Percentiles rank a stretch among this genome's conserved stretches.
Conservation (phyloP, 2,888 invertebrate genomes). For the Glaucopsyche alexis region DNA sequence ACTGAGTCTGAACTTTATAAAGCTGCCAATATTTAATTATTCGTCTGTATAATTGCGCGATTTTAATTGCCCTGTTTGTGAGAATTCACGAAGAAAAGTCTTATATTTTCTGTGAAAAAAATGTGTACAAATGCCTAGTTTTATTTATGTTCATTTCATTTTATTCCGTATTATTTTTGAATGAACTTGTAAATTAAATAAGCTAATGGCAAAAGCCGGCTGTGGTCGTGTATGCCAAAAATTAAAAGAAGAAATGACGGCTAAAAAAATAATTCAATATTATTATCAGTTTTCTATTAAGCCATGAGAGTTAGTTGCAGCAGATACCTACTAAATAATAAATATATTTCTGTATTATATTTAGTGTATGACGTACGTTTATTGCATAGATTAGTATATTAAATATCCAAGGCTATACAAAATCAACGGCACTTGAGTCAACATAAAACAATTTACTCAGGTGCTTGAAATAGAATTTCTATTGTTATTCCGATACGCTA, state of each 20-base stretch:
- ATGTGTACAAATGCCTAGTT: not conserved
- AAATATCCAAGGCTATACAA: conserved; percentile 7
- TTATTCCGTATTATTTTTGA: not conserved
- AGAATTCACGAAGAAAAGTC: not conserved
- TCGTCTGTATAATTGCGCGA: conserved; percentile 4
- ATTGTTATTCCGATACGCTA: conserved; percentile 3
- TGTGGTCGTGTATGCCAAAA: not conserved
- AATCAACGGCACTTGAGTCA: not conserved
- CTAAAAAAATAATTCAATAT: not conserved
- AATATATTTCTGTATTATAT: not conserved
- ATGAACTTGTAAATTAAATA: not conserved
- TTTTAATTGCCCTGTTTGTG: conserved; percentile 2
- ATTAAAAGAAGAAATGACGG: not conserved
- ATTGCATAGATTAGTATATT: not conserved
- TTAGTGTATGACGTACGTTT: not conserved
- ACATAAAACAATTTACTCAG: not conserved
- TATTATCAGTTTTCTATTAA: conserved; percentile 59
- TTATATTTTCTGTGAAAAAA: not conserved
- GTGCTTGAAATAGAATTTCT: not conserved
- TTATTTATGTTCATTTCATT: not conserved
- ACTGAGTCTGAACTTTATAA: conserved; percentile 4
- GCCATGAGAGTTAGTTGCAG: conserved; percentile 56
- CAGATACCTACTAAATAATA: conserved; percentile 37
- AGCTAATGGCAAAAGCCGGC: not conserved
- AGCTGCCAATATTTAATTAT: conserved; percentile 16